Evolutionary conservation across 2,797 vertebrate species (phyloP).

Genomic region (Clarias laeviceps): DNA sequence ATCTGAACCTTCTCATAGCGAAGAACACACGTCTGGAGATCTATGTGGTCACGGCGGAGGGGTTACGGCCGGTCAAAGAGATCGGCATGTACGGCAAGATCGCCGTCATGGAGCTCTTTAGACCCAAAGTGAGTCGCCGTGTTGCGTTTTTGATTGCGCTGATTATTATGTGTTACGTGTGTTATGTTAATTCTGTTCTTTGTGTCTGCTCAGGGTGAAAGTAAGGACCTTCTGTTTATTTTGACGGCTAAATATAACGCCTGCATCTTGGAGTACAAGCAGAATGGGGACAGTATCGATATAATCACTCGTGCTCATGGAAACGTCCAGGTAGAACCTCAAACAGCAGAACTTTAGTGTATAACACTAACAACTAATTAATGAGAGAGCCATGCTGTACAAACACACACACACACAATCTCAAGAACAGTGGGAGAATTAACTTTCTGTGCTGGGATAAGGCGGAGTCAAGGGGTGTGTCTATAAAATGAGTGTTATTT

Average conservation of each 20-base stretch:
- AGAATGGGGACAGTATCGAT: slow-evolving; percentile 95
- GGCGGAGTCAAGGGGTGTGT: neutral
- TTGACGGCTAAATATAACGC: slow-evolving; percentile 98
- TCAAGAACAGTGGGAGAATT: neutral
- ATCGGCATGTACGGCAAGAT: slow-evolving; percentile 99
- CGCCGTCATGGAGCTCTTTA: slow-evolving; percentile 96
- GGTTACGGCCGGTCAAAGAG: slow-evolving; percentile 94
- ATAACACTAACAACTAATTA: neutral
- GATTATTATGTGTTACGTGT: neutral
- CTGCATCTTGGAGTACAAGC: slow-evolving; percentile 98
- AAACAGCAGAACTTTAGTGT: neutral
- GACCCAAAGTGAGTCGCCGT: slow-evolving; percentile 84
- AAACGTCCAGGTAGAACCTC: slow-evolving; percentile 88
- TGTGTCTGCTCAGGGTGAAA: slow-evolving; percentile 83
- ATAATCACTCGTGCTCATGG: slow-evolving; percentile 97
- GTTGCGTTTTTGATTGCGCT: no score
- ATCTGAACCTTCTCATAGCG: slow-evolving; percentile 94
- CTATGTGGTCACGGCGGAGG: slow-evolving; percentile 95
- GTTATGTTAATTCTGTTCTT: neutral
- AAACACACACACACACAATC: no score
- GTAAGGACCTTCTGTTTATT: slow-evolving; percentile 95
- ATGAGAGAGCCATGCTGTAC: no score
- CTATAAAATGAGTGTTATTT: neutral
- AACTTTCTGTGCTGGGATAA: neutral
- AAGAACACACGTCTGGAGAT: slow-evolving; percentile 98